Percentiles rank a stretch among this genome's conserved stretches.
Conservation (phyloP, 2,888 invertebrate species). For the Sicus ferrugineus region DNA sequence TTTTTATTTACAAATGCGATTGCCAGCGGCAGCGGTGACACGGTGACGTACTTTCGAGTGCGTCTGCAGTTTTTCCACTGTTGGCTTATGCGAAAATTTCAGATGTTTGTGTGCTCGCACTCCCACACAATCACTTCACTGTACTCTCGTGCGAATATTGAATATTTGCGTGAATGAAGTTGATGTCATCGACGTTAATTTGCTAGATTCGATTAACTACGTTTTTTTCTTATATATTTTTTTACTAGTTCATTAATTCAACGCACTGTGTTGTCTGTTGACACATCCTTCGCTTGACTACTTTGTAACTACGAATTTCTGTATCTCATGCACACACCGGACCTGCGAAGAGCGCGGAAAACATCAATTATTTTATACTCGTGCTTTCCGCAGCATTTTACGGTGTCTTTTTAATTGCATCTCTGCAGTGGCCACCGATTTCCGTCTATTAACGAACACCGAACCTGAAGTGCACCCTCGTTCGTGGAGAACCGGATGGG, state of each 20-base stretch:
- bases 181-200: neutral
- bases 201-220: conserved; percentile 16
- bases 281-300: neutral
- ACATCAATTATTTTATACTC: neutral
- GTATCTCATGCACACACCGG: neutral
- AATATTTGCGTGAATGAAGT: neutral
- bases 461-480: conserved; percentile 10
- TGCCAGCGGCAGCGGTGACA: no score
- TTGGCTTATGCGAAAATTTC: neutral
- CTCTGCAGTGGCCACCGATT: neutral
- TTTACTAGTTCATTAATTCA: neutral
- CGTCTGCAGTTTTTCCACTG: neutral
- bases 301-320: neutral
- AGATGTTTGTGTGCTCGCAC: neutral
- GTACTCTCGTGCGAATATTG: neutral
- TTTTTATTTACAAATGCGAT: conserved; percentile 28
- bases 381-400: no score
- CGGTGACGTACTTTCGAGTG: no score
- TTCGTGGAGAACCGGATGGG: conserved; percentile 19
- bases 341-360: neutral
- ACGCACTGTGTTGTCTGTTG: neutral
- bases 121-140: neutral
- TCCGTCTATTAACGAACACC: conserved; percentile 1
- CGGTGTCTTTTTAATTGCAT: neutral
- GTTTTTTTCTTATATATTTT: conserved; percentile 17